Base-by-base conservation (phyloP, 2,888 invertebrate genomes). In the Drosophila meridionalis region DNA sequence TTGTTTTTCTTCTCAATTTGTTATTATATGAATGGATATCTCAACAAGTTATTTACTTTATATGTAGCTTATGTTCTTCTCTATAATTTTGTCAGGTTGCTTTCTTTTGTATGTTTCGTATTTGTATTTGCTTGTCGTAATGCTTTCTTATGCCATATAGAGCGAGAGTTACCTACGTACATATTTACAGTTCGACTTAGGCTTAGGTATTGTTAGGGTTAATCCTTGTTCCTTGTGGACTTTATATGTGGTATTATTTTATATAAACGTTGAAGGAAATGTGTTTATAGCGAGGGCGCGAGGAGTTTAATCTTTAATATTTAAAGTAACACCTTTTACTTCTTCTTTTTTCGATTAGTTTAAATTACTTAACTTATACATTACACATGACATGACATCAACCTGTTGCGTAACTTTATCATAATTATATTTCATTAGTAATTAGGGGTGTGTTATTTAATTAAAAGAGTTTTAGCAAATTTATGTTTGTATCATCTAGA, bases 21-120 rank as follows among this genome's bases (percentile, higher is more conserved):
- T 74, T 62, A 38, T 80, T 76, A 71, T 73, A 87, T 78, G 78
- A 82, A 78, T 84, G 80, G 80, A 84, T 82, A 73, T 84, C 70
- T 87, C 80, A 84, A 84, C 83, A 87, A 84, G 71, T 83, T 82
- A 30, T 69, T 85, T 75, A 77, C 72, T 76, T 80, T 79, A 76
- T 28, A 30, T 87, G 30, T 82, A 79, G 60, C 75, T 76, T 83
- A 83, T 64, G 66, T 85, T 86, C 73, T 74, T 79, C 68, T 67
- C 72, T 79, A 71, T 82, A 83, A 80, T 83, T 86, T 79, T 80
- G 69, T 88, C 83, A 86, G 83, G 83, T 86, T 88, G 73, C 86
- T 71, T 76, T 76, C 32, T 60, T 82, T 82, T 87, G 73, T 83
- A 76, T 83, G 78, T 79, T 78, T 76, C 66, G 79, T 76, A 65